Evolutionary conservation across 1,140 invertebrate species (phyloP).

Genomic region (Drosophila bocqueti): DNA sequence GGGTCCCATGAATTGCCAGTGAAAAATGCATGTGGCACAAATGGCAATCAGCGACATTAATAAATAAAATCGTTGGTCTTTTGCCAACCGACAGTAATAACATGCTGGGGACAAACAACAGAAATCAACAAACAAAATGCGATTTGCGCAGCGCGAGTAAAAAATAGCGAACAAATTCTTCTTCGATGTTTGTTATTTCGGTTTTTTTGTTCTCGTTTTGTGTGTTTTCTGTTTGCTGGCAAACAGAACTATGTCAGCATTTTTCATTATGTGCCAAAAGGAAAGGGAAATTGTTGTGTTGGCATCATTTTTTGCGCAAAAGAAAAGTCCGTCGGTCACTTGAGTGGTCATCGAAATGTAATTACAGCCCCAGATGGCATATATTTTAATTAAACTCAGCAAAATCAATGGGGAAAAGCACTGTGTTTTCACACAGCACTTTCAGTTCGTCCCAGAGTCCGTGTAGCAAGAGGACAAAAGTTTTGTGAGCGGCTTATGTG

Average conservation of each 20-base stretch:
- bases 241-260: constrained; percentile 60
- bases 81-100: constrained; percentile 65
- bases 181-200: constrained; percentile 37
- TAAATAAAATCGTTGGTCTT: constrained; percentile 69
- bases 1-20: constrained; percentile 12
- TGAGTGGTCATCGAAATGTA: constrained; percentile 50
- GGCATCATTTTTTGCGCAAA: constrained; percentile 12
- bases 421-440: constrained; percentile 7
- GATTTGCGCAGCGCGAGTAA: constrained; percentile 21
- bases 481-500: constrained; percentile 53
- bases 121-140: constrained; percentile 52
- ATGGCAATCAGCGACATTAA: constrained; percentile 69
- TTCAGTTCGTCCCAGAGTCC: not conserved
- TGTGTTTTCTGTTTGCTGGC: constrained; percentile 40
- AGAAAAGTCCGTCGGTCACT: constrained; percentile 12
- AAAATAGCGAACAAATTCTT: constrained; percentile 29
- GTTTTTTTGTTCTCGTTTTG: constrained; percentile 6
- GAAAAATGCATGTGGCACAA: constrained; percentile 58
- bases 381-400: constrained; percentile 45
- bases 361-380: constrained; percentile 34
- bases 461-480: constrained; percentile 19
- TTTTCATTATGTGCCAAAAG: constrained; percentile 54
- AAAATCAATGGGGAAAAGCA: constrained; percentile 10
- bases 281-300: constrained; percentile 43
- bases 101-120: constrained; percentile 48